These are phyloP conservation scores for Neocloeon triangulifer DNA, from an alignment of 1,140 invertebrate genomes.

Conservation along the genomic window DNA sequence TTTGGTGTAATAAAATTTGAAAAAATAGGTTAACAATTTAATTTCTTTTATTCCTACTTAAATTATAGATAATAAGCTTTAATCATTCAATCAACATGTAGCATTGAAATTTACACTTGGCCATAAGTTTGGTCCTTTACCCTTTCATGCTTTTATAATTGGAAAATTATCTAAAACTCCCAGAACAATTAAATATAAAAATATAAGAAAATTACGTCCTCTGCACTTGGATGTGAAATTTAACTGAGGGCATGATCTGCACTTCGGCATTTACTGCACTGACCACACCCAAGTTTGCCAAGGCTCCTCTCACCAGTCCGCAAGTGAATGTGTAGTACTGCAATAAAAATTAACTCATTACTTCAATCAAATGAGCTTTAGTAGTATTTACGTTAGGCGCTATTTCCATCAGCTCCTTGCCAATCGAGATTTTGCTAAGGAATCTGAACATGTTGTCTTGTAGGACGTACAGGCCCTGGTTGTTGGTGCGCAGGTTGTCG, in stretches of 20 bases:
- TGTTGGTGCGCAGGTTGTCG: slow-evolving; percentile 95
- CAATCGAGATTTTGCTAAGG: slow-evolving; percentile 63
- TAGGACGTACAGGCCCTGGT: slow-evolving; percentile 95
- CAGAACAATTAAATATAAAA: too few relatives aligned
- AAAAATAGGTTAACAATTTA: too few relatives aligned
- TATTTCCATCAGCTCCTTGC: slow-evolving; percentile 75
- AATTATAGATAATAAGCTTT: too few relatives aligned
- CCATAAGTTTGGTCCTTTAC: too few relatives aligned
- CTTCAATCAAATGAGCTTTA: neutral
- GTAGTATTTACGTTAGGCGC: slow-evolving; percentile 73
- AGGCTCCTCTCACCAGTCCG: slow-evolving; percentile 79
- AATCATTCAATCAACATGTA: too few relatives aligned
- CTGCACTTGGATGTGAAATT: slow-evolving; percentile 87
- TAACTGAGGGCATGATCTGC: slow-evolving; percentile 76
- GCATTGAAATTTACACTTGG: too few relatives aligned
- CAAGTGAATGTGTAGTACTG: slow-evolving; percentile 88
- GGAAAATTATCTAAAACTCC: too few relatives aligned
- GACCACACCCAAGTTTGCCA: slow-evolving; percentile 83
- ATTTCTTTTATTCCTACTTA: too few relatives aligned
- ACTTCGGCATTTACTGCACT: slow-evolving; percentile 90
- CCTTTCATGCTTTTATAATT: too few relatives aligned
- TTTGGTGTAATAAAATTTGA: too few relatives aligned
- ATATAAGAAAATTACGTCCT: too few relatives aligned
- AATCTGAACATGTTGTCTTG: slow-evolving; percentile 90
- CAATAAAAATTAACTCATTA: slow-evolving; percentile 14